These are phyloP conservation scores for Arothron firmamentum DNA, from an alignment of 2,113 vertebrate genomes.

Conservation along the genomic window DNA sequence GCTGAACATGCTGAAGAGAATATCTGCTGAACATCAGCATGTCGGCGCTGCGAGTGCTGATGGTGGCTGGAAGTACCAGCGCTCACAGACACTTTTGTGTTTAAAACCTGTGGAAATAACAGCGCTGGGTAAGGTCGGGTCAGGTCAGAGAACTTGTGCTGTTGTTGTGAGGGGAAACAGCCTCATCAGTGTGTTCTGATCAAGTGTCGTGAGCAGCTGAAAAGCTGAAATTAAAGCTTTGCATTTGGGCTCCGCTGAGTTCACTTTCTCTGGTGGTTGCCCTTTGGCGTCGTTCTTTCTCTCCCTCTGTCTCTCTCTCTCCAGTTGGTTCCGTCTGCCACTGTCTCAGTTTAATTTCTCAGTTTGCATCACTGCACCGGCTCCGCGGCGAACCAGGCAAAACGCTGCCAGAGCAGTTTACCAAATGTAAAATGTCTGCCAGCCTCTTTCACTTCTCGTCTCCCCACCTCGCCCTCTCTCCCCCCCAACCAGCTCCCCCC, in stretches of 20 bases:
- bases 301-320: constrained; percentile 9
- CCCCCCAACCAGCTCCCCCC: constrained; percentile 21
- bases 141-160: too few relatives aligned
- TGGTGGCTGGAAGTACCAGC: too few relatives aligned
- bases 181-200: too few relatives aligned
- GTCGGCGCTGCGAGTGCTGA: too few relatives aligned
- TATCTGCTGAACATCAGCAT: too few relatives aligned
- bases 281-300: constrained; percentile 18
- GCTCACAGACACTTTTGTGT: too few relatives aligned
- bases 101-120: too few relatives aligned
- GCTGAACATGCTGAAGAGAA: too few relatives aligned
- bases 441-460: constrained; percentile 14
- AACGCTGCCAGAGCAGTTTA: constrained; percentile 42
- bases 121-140: too few relatives aligned
- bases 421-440: constrained; percentile 44
- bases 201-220: background rate
- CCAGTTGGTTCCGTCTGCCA: constrained; percentile 27
- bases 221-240: background rate
- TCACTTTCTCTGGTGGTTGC: constrained; percentile 25
- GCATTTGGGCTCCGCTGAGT: background rate
- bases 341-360: constrained; percentile 53
- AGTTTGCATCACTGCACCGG: constrained; percentile 34
- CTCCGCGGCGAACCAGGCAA: constrained; percentile 38
- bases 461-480: constrained; percentile 17
- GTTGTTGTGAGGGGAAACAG: too few relatives aligned